Evolutionary conservation across 2,888 invertebrate genomes (phyloP), one percentile per base, ranked within the genome.

Genomic region (Sminthurinus aureus): DNA sequence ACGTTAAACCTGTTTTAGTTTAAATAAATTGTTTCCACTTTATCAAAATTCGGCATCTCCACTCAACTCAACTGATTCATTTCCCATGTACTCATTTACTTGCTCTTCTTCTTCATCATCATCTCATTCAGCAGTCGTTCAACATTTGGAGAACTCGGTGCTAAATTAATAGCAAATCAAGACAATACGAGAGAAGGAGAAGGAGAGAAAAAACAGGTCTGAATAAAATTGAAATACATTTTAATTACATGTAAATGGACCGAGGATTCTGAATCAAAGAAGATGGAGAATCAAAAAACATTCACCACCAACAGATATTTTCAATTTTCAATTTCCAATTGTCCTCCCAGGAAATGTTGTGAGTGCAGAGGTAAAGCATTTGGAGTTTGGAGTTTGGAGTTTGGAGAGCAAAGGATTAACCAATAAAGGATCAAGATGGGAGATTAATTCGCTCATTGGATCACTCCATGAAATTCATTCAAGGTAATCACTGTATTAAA

Each of bases 1-100:
- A 52, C 71, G 24, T 76, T 75, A 82, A 82, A 82, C 82, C 82
- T 76, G 82, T 82, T 82, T 82, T 66, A 82, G 76, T 82, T 82
- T 82, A 76, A 82, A 82, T 84, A 83, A 84, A 82, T 84, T 84
- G 82, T 80, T 83, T 84, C 83, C 83, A 82, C 77, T 84, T 80
- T 83, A 83, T 83, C 84, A 82, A 80, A 58, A 71, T 83, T 83
- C 84, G 84, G 83, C 82, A 84, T 82, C 84, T 79, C 71, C 24
- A 24, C 22, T 38, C 38, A 38, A 38, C 38, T 38, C 38, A 38
- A 38, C 38, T 38, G 38, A 38, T 38, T 38, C 38, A 38, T 38
- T 38, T 38, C 6, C 38, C n/a, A n/a, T n/a, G n/a, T 38, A 38
- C 38, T 38, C 6, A 6, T 38, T 38, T 38, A 38, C 38, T 38